Evolutionary conservation across 2,113 vertebrate genomes (phyloP), one percentile per base, ranked within the genome.

Genomic region (Felis chaus): DNA sequence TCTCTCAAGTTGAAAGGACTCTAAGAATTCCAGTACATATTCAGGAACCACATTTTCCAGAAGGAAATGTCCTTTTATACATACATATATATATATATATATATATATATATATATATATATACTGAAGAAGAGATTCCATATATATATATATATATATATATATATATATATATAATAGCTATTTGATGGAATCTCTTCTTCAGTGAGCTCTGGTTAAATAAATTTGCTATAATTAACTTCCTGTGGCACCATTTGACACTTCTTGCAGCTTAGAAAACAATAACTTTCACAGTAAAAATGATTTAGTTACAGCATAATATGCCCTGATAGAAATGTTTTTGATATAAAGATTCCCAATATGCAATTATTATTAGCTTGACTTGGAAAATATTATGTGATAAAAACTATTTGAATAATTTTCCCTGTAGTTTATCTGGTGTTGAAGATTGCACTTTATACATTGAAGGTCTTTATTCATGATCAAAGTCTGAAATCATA

Each of bases 241-340:
- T 97, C 97, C 94, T 57, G 69, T 96, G 93, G 95, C 81, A 96
- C 63, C 96, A 86, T 94, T 87, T 98, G 97, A 97, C 95, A 97
- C 90, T 95, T 96, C 88, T 96, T 94, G 68, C 91, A 94, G 94
- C 91, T 98, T 98, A 96, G 95, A 96, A 98, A 95, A 98, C 98
- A 98, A 97, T 97, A 95, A 97, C 88, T 89, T 98, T 94, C 94
- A 97, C 85, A 97, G 84, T 96, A 96, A 98, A 97, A 98, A 95
- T 98, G 96, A 98, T 98, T 96, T 98, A 97, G 81, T 78, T 71
- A 41, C 73, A 92, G 63, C 48, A 84, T 96, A 95, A 91, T 97
- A 79, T 89, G 55, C 85, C 13, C 90, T 65, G 82, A 93, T 91
- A 97, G 88, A 96, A 96, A 97, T 94, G 91, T 97, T 97, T 97